Evolutionary conservation across 2,113 vertebrate species (phyloP), one percentile per base, ranked within the genome.

Genomic region (Scomber japonicus): DNA sequence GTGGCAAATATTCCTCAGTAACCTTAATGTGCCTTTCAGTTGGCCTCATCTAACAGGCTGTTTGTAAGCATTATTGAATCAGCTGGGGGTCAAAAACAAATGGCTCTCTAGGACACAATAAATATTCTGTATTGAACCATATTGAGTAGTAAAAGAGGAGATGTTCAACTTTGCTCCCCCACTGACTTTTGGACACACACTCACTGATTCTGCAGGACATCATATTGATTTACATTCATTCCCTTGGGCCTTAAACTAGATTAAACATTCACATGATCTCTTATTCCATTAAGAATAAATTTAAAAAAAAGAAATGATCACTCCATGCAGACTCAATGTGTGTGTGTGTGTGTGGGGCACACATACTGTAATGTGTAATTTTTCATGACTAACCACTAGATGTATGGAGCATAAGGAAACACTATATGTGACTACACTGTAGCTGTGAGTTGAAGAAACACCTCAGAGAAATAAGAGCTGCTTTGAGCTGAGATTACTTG

Each of bases 11-110:
- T 16, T 65, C 17, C 10, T 68, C 21, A 19, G 15, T 17, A 48
- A 50, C 46, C 12, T 0, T 0, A 50, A 56, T 45, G 56, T 44
- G n/a, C 44, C 50, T 69, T 62, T 68, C 15, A 51, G 11, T 15
- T 35, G 48, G 71, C 24, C 21, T 66, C 21, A 48, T 59, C 30
- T 27, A 49, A 45, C 15, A 64, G 62, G 19, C 35, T 15, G 21
- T 68, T 21, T 62, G 46, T 44, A 10, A 30, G 21, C 0, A 0
- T 49, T 59, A 40, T 54, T 64, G 54, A 65, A 67, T 71, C 17
- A 7, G 45, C 17, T 27, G 2, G 3, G 5, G 5, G n/a, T 66
- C 69, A 46, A 78, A 27, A 80, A 74, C 68, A 80, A 85, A 70
- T 44, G 49, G 66, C 14, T 84, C 71, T 71, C 75, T n/a, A 5